Evolutionary conservation across 2,888 invertebrate genomes (phyloP).

Genomic region (Diadromus collaris): DNA sequence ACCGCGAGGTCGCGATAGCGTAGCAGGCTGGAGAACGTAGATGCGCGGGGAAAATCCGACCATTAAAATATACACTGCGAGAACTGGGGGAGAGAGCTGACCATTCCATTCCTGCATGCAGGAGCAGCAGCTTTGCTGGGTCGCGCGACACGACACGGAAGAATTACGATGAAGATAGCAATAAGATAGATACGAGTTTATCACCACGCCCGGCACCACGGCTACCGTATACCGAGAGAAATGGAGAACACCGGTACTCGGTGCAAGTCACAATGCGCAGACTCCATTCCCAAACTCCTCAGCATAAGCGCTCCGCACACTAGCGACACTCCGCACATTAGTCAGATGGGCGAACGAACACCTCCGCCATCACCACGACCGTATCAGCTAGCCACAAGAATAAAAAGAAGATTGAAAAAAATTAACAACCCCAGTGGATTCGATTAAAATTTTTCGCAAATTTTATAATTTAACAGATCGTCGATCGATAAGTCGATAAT

Average conservation of each 20-base stretch:
- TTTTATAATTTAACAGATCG: constrained; percentile 48
- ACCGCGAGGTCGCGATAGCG: constrained; percentile 43
- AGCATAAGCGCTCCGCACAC: background rate
- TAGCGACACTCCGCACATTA: constrained; percentile 5
- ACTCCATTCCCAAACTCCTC: constrained; percentile 8
- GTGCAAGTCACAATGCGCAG: constrained; percentile 25
- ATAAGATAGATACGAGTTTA: constrained; percentile 77
- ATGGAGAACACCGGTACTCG: constrained; percentile 22
- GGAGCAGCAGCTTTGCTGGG: constrained; percentile 40
- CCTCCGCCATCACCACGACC: background rate
- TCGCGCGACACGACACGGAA: constrained; percentile 70
- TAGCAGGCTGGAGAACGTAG: constrained; percentile 66
- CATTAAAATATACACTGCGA: constrained; percentile 73
- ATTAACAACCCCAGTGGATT: background rate
- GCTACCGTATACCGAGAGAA: constrained; percentile 63
- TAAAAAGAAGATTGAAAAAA: constrained; percentile 1
- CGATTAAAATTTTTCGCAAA: constrained; percentile 30
- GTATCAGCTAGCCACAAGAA: background rate
- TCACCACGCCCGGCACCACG: constrained; percentile 61
- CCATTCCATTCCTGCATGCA: constrained; percentile 72
- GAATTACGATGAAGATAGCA: constrained; percentile 76
- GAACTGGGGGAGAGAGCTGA: constrained; percentile 63
- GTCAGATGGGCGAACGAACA: constrained; percentile 14
- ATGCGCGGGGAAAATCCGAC: constrained; percentile 71
- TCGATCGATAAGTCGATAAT: constrained; percentile 46